Evolutionary conservation across 2,888 invertebrate genomes (phyloP).

Genomic region (Cataglyphis cursor): DNA sequence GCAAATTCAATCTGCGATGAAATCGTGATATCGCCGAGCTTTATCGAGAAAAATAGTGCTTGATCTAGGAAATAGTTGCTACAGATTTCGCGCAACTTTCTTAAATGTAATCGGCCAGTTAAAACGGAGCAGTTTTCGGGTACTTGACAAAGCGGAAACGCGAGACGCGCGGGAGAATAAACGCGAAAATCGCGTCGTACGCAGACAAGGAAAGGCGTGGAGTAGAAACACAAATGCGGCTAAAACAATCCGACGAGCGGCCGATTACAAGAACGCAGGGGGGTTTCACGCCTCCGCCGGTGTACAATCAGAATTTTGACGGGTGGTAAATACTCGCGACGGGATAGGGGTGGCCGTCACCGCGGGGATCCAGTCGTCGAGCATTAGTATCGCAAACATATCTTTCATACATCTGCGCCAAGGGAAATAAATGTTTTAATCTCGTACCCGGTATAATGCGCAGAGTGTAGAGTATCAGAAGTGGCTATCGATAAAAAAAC

Average conservation of each 20-base stretch:
- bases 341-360: constrained; percentile 1
- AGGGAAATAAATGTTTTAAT: background rate
- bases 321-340: constrained; percentile 21
- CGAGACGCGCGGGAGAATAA: constrained; percentile 28
- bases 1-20: constrained; percentile 64
- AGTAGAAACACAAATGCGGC: constrained; percentile 58
- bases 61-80: constrained; percentile 9
- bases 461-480: background rate
- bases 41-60: constrained; percentile 63
- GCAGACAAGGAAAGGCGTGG: constrained; percentile 52
- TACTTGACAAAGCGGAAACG: constrained; percentile 8
- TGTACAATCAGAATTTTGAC: constrained; percentile 40
- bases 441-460: background rate
- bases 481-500: background rate
- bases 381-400: constrained; percentile 23
- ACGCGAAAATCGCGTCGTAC: constrained; percentile 15
- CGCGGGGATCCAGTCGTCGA: background rate
- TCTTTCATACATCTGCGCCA: background rate
- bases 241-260: constrained; percentile 65
- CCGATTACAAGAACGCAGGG: constrained; percentile 64
- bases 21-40: constrained; percentile 54
- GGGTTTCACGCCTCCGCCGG: constrained; percentile 51
- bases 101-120: constrained; percentile 9
- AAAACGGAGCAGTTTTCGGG: constrained; percentile 8
- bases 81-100: background rate